Conservation (phyloP, 2,797 vertebrate species). For the Sus cebifrons region DNA sequence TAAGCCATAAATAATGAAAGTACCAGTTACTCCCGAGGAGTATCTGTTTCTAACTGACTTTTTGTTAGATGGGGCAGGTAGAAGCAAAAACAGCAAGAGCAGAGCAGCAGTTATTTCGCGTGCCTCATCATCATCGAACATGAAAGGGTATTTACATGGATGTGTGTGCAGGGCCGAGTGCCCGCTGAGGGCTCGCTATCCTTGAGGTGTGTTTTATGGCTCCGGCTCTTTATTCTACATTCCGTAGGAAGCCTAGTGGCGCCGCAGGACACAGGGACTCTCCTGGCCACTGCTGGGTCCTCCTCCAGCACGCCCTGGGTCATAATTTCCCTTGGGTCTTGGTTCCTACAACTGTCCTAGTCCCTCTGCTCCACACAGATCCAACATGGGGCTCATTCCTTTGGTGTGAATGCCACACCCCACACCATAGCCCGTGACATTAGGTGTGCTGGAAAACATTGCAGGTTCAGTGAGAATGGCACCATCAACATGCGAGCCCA, state of each 20-base stretch:
- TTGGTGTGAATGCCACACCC: not conserved
- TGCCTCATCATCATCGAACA: not conserved
- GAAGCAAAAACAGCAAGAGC: not conserved
- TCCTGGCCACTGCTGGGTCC: not conserved
- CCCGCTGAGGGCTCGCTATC: not conserved
- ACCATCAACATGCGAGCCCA: not conserved
- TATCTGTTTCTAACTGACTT: slow-evolving; percentile 85
- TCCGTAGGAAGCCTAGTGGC: no score
- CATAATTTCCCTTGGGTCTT: not conserved
- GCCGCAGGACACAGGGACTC: not conserved
- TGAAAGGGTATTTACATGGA: not conserved
- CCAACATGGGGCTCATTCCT: not conserved
- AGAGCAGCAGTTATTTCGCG: not conserved
- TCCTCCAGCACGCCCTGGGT: not conserved
- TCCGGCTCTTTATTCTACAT: not conserved
- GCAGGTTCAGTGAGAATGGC: not conserved
- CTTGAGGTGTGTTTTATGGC: not conserved
- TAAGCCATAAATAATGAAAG: slow-evolving; percentile 88
- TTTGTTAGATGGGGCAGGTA: slow-evolving; percentile 48
- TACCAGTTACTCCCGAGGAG: slow-evolving; percentile 79
- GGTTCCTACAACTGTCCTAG: not conserved
- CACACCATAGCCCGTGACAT: not conserved
- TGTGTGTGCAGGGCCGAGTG: no score
- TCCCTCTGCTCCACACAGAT: not conserved
- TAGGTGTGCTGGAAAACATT: not conserved